Conservation (phyloP, 2,797 vertebrate species). For the Ataeniobius toweri region DNA sequence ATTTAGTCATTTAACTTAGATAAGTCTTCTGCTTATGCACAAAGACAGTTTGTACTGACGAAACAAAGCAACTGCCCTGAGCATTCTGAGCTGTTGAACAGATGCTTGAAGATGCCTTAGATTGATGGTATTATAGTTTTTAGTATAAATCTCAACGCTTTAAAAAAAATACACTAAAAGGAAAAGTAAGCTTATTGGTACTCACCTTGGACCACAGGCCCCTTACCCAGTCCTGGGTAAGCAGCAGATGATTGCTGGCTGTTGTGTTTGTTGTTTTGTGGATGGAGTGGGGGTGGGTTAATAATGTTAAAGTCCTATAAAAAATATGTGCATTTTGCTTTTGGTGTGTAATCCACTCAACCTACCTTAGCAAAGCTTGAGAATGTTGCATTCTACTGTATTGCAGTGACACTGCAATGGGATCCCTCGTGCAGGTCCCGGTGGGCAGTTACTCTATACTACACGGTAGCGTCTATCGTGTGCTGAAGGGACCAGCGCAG, state of each 20-base stretch:
- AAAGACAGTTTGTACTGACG: slow-evolving; percentile 51
- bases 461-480: slow-evolving; percentile 48
- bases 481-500: slow-evolving; percentile 69
- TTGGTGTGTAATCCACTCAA: slow-evolving; percentile 20
- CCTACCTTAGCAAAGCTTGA: slow-evolving; percentile 37
- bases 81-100: slow-evolving; percentile 40
- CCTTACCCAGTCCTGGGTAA: background rate
- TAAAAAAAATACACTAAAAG: background rate
- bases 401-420: slow-evolving; percentile 78
- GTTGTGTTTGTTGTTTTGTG: background rate
- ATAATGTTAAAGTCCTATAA: background rate
- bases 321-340: slow-evolving; percentile 2
- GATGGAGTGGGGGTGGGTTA: background rate
- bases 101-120: slow-evolving; percentile 35
- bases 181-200: background rate
- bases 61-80: slow-evolving; percentile 49
- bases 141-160: background rate
- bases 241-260: background rate
- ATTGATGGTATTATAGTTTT: background rate
- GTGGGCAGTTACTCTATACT: slow-evolving; percentile 68
- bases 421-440: slow-evolving; percentile 68
- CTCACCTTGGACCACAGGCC: background rate
- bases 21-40: slow-evolving; percentile 43
- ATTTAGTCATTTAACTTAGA: slow-evolving; percentile 67
- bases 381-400: slow-evolving; percentile 63